Percentiles rank a stretch among this genome's conserved stretches.
phyloP scores from a whole-genome alignment of 2,888 invertebrate genomes.

The Metalampra italica region DNA sequence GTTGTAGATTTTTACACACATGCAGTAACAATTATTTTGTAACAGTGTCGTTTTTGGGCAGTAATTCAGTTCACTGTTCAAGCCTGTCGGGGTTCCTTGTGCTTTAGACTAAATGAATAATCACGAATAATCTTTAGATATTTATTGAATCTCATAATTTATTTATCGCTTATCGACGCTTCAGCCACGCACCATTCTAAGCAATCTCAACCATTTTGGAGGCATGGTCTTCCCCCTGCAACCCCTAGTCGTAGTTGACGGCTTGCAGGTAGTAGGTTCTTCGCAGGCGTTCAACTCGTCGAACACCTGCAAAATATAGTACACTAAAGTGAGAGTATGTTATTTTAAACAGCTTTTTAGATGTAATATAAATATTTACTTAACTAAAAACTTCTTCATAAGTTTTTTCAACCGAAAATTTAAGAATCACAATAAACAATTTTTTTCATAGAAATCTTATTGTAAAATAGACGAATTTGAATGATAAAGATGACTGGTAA shows the following conservation, averaged over 20 bases:
- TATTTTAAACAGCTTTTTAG: neutral
- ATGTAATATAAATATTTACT: too few species aligned
- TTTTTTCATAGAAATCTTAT: too few species aligned
- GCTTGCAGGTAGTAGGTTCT: neutral
- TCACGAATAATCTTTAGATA: neutral
- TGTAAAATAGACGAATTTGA: too few species aligned
- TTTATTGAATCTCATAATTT: neutral
- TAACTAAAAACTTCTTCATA: too few species aligned
- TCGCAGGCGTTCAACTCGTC: neutral
- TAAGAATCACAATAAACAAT: too few species aligned
- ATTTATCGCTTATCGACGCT: neutral
- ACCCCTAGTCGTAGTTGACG: neutral
- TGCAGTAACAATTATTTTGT: too few species aligned
- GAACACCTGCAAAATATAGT: neutral
- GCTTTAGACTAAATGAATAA: neutral
- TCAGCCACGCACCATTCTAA: neutral
- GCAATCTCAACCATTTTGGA: slow-evolving; percentile 8
- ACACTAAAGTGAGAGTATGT: neutral
- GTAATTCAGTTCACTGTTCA: neutral
- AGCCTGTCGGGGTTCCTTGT: neutral
- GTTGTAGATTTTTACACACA: too few species aligned
- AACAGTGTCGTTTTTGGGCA: too few species aligned
- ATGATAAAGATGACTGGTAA: too few species aligned
- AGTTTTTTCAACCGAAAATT: too few species aligned
- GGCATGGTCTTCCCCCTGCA: slow-evolving; percentile 10